Percentiles rank a stretch among this genome's conserved stretches.
Evolutionary conservation across 1,140 invertebrate genomes (phyloP).

Genomic region (Drosophila kepulauana): DNA sequence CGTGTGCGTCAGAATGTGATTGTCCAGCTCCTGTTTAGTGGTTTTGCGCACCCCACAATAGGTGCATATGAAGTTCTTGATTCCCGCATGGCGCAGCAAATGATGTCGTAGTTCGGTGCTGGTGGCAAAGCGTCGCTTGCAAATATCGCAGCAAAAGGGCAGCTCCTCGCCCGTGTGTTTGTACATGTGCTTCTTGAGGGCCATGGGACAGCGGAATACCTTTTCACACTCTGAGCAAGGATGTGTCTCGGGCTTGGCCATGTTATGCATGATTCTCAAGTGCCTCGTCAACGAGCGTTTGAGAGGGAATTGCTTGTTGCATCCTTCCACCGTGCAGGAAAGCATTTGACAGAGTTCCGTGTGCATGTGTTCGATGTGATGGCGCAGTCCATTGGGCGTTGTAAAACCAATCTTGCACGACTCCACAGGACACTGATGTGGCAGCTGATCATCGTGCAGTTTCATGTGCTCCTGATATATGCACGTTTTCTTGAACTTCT

Average conservation of each 20-base stretch:
- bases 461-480: constrained; percentile 79
- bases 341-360: constrained; percentile 61
- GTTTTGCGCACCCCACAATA: constrained; percentile 81
- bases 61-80: constrained; percentile 79
- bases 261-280: constrained; percentile 71
- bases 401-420: constrained; percentile 73
- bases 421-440: constrained; percentile 72
- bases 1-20: constrained; percentile 77
- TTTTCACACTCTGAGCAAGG: constrained; percentile 76
- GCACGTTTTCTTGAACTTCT: constrained; percentile 70
- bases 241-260: constrained; percentile 56
- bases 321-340: constrained; percentile 68
- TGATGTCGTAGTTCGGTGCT: constrained; percentile 75
- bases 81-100: constrained; percentile 74
- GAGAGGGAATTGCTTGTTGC: constrained; percentile 63
- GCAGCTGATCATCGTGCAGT: constrained; percentile 71
- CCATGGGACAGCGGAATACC: constrained; percentile 75
- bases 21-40: constrained; percentile 76
- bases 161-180: constrained; percentile 86
- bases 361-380: constrained; percentile 74
- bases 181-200: constrained; percentile 86
- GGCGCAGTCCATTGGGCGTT: constrained; percentile 51
- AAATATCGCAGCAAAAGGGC: constrained; percentile 87
- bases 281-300: constrained; percentile 66
- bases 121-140: constrained; percentile 82